Conservation (phyloP, 2,797 vertebrate genomes). For the Chelmon rostratus region DNA sequence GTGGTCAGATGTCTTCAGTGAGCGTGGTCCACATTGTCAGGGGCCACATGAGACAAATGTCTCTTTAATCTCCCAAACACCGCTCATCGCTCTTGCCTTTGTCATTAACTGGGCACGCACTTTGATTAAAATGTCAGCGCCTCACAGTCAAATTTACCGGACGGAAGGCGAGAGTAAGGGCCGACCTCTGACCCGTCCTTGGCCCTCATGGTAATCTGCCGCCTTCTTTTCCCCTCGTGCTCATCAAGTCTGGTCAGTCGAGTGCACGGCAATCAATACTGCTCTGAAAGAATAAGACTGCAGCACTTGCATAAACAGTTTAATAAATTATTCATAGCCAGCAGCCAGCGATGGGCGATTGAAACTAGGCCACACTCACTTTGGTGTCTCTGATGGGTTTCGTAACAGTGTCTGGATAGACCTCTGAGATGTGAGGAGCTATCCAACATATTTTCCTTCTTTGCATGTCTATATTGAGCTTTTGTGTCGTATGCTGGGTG, state of each 20-base stretch:
- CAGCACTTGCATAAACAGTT: slow-evolving; percentile 80
- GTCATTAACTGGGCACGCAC: slow-evolving; percentile 8
- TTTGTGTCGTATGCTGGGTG: slow-evolving; percentile 45
- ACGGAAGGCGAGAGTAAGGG: slow-evolving; percentile 17
- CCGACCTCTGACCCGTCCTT: slow-evolving; percentile 63
- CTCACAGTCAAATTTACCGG: slow-evolving; percentile 46
- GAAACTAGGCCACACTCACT: slow-evolving; percentile 81
- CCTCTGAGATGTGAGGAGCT: slow-evolving; percentile 63
- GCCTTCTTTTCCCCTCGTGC: slow-evolving; percentile 17
- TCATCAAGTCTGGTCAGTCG: slow-evolving; percentile 61
- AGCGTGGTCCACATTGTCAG: slow-evolving; percentile 20
- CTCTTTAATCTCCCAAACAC: slow-evolving; percentile 54
- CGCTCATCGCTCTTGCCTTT: slow-evolving; percentile 31
- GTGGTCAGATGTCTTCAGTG: slow-evolving; percentile 14
- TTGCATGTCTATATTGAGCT: slow-evolving; percentile 65
- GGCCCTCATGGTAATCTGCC: slow-evolving; percentile 39
- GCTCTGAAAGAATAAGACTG: slow-evolving; percentile 74
- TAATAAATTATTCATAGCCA: slow-evolving; percentile 81
- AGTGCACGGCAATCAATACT: slow-evolving; percentile 73
- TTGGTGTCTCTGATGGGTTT: slow-evolving; percentile 74
- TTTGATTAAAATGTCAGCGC: slow-evolving; percentile 67
- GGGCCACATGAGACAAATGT: slow-evolving; percentile 43
- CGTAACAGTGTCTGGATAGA: slow-evolving; percentile 69
- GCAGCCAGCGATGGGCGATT: slow-evolving; percentile 63
- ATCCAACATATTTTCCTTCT: slow-evolving; percentile 55